Percentiles rank a stretch among this genome's conserved stretches.
phyloP scores from a whole-genome alignment of 2,797 vertebrate genomes.

The Miichthys miiuy region DNA sequence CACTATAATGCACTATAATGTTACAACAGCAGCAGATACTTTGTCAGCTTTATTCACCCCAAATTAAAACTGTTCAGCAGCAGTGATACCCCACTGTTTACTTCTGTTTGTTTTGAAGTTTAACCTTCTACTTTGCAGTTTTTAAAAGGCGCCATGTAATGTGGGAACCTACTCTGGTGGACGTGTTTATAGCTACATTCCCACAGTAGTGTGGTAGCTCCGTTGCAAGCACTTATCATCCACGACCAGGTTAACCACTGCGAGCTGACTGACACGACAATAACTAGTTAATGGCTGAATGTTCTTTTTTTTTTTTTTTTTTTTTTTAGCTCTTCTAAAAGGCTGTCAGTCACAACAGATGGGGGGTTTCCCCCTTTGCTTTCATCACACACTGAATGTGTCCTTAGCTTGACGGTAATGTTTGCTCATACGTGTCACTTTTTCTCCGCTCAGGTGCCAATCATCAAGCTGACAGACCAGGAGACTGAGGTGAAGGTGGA shows the following conservation, averaged over 20 bases:
- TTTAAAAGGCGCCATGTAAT: neutral
- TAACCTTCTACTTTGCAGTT: conserved; percentile 8
- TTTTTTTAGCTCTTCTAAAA: neutral
- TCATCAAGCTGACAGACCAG: conserved; percentile 98
- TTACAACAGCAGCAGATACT: neutral
- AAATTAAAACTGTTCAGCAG: neutral
- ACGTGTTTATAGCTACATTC: conserved; percentile 13
- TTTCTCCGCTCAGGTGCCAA: conserved; percentile 90
- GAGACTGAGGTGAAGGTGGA: conserved; percentile 98
- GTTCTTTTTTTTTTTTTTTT: neutral
- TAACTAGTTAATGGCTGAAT: conserved; percentile 13
- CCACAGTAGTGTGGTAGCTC: conserved; percentile 4
- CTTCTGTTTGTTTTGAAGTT: neutral
- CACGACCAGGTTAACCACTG: conserved; percentile 15
- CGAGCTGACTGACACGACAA: conserved; percentile 32
- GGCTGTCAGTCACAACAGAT: neutral
- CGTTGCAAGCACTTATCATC: neutral
- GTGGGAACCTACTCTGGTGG: neutral
- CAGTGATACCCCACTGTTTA: neutral
- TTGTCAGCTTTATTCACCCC: neutral
- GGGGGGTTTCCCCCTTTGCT: neutral
- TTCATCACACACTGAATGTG: neutral
- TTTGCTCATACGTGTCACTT: conserved; percentile 7
- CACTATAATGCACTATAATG: neutral
- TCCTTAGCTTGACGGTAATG: neutral